Base-by-base conservation (phyloP, 2,113 vertebrate genomes). In the Tamias sibiricus region DNA sequence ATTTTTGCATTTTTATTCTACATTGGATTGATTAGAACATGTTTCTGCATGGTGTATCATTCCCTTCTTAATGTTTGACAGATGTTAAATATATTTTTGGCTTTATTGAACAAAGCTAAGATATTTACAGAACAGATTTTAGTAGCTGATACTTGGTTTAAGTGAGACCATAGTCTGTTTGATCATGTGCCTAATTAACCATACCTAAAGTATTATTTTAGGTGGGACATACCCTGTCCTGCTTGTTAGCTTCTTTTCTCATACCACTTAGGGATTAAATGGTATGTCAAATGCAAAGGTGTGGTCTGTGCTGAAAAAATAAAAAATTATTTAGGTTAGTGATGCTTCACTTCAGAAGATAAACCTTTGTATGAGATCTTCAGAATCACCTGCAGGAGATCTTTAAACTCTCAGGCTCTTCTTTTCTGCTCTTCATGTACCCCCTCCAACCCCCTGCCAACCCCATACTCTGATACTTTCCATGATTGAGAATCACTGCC, bases 31-130 rank as follows among this genome's bases (percentile, higher is more conserved):
- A 92, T 95, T 93, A 40, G 52, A 71, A 87, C 94, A 28, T 62
- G 54, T 92, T 97, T 95, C 44, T 93, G 11, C 32, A 66, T 87
- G n/a, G 47, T 40, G 1, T 83, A 85, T 92, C n/a, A 57, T 95
- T 96, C 37, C 14, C 71, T 95, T 96, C 82, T 92, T 85, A 75
- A 90, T 95, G 19, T 85, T 96, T 97, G 77, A n/a, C 47, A 97
- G 54, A 52, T 95, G 92, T 74, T 82, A 90, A 93, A 42, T 54
- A 17, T 97, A 91, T 79, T 94, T 97, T 95, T 95, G 64, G 47
- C 42, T 89, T 97, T 74, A 44, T 79, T 37, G 28, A 87, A 71
- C 37, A 95, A 94, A 96, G 49, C 59, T 96, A 85, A 88, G 30
- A 94, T 59, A n/a, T 80, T 91, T 94, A 86, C 14, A 90, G 62